These are phyloP conservation scores for Condylura cristata DNA, from an alignment of 2,113 vertebrate species.

Conservation along the genomic window DNA sequence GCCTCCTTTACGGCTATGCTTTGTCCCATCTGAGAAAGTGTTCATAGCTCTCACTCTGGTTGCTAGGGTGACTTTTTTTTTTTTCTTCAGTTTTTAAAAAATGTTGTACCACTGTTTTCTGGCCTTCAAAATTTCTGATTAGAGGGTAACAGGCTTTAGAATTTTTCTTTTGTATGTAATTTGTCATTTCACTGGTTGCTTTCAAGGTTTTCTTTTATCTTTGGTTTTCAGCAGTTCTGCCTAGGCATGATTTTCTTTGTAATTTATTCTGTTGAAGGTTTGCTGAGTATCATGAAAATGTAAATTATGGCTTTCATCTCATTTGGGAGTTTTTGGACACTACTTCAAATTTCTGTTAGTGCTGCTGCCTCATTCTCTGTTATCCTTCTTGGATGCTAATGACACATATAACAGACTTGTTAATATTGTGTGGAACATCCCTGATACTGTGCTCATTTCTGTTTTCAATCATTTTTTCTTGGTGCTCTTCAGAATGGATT, in stretches of 20 bases:
- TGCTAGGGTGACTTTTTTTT: not conserved
- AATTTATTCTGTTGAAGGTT: not conserved
- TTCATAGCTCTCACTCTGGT: not conserved
- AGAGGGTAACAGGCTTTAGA: not conserved
- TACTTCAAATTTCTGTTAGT: not conserved
- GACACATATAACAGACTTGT: not conserved
- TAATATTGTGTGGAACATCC: not conserved
- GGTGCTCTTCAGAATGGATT: not conserved
- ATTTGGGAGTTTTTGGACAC: not conserved
- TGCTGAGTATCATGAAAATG: not conserved
- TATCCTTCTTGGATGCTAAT: not conserved
- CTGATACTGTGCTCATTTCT: not conserved
- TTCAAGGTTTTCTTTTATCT: conserved; percentile 3
- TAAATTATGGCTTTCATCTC: not conserved
- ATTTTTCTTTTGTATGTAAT: not conserved
- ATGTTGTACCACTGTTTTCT: not conserved
- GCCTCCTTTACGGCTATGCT: not conserved
- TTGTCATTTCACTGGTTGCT: not conserved
- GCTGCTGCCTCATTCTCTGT: not conserved
- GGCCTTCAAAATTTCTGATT: not conserved
- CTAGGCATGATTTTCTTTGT: not conserved
- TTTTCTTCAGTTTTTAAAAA: not conserved
- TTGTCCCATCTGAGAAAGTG: not conserved
- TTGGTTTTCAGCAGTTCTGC: not conserved
- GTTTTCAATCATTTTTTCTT: not conserved